A percentile compares a stretch with the other conserved stretches of the same genome.
These are phyloP conservation scores for Benitochromis conjunctus DNA, from an alignment of 2,113 vertebrate species.

Conservation along the genomic window DNA sequence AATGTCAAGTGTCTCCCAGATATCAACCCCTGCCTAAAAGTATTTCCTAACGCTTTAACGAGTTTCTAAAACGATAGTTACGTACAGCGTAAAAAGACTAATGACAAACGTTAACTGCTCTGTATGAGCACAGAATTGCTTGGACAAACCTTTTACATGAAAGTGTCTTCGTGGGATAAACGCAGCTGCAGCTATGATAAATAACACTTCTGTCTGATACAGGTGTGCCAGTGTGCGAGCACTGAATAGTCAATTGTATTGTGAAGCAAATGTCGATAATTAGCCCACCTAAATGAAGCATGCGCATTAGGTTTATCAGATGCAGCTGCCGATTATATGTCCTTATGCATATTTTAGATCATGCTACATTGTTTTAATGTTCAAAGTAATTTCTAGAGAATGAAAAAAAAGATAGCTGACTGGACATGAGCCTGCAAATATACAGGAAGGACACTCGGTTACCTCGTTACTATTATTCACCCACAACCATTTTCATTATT, in stretches of 20 bases:
- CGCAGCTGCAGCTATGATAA: slow-evolving; percentile 1
- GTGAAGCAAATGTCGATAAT: slow-evolving; percentile 25
- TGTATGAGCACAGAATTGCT: background rate
- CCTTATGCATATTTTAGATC: background rate
- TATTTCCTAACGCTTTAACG: background rate
- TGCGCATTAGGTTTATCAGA: background rate
- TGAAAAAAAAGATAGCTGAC: background rate
- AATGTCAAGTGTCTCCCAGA: background rate
- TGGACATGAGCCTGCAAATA: background rate
- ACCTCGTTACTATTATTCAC: slow-evolving; percentile 3
- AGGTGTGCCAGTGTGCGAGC: background rate
- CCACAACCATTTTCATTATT: background rate
- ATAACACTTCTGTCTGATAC: background rate
- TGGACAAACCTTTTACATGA: background rate
- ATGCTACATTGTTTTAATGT: background rate
- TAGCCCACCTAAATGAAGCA: background rate
- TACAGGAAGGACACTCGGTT: background rate
- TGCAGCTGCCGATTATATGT: background rate
- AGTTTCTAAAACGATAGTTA: background rate
- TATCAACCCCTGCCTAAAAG: background rate
- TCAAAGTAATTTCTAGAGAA: background rate
- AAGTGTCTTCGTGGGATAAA: background rate
- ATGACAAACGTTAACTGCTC: background rate
- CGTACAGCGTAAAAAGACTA: background rate
- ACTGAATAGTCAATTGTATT: background rate